Evolutionary conservation across 2,113 vertebrate species (phyloP), one percentile per base, ranked within the genome.

Genomic region (Elachura formosa): DNA sequence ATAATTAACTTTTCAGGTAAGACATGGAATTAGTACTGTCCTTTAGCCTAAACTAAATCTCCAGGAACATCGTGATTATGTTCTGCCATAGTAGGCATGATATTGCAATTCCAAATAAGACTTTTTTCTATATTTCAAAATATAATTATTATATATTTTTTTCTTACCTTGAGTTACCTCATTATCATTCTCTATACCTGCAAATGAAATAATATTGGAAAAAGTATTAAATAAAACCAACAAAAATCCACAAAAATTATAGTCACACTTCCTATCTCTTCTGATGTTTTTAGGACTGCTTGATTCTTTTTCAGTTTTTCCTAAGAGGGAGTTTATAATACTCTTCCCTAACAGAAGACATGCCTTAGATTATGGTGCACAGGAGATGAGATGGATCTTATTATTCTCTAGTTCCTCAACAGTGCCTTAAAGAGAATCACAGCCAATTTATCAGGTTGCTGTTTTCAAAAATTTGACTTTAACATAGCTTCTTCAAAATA

Each of bases 131-230:
- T 29, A 62, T 22, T 51, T 22, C 11, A 26, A 58, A 58, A 36
- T 10, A 61, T 31, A 56, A 56, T 6, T 48, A 38, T 46, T 63
- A 24, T 6, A 9, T 36, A 2, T 45, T 58, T 58, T 55, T 51
- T 63, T 59, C 22, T 72, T 67, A 28, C 7, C 24, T 64, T 73
- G 24, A 61, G 7, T 21, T 59, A 38, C 8, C 5, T 69, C 51
- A 66, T 21, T 51, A 36, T 11, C 28, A 41, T 28, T 52, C 21
- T 2, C 14, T 49, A 89, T 38, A 68, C 2, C 8, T 52, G 8
- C 0, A 5, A 72, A 43, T 33, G 55, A 1, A 62, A 7, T 45
- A 58, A 84, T 21, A 24, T 25, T 8, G 11, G 38, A 48, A 1
- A 84, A 67, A 71, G 5, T 24, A 12, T n/a, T 7, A 26, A 43